Base-by-base conservation (phyloP, 2,888 invertebrate species). In the Metacarcinus magister region DNA sequence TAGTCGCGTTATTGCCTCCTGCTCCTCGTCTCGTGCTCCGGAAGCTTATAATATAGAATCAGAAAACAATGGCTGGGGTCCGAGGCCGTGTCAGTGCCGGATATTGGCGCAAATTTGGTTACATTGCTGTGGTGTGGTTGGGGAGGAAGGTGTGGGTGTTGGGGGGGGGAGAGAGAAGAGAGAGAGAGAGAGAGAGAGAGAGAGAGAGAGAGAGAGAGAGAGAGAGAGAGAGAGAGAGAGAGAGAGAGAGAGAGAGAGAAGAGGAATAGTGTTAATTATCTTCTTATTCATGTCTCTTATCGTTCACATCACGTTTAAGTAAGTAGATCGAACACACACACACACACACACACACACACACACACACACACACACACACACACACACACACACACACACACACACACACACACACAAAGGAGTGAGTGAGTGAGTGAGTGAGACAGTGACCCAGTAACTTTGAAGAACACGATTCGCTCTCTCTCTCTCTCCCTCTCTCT, bases 21-120 rank as follows among this genome's bases (percentile, higher is more conserved):
- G 28, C 7, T 28, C 28, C 75, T 75, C n/a, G n/a, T 28, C 2
- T n/a, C 75, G 28, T 28, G n/a, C 28, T 75, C 75, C 75, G n/a
- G 28, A 60, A 28, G 75, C 75, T 75, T 16, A 28, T 75, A 75
- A 75, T 75, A 75, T n/a, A 75, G 75, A 75, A n/a, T 75, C 75
- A 75, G 75, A 28, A 75, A 75, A 75, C 75, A 75, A 16, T 75
- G 75, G 75, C 28, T 75, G 46, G 75, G 75, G 75, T 75, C 75
- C 75, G 75, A 3, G 75, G 28, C 75, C 2, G 75, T 4, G 28
- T 75, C 28, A 75, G 2, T 28, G 28, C 4, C 8, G 2, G 28
- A 28, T 75, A 75, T 28, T 75, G 28, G 28, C 28, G n/a, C 75
- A 7, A 10, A 60, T 60, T 60, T 23, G 60, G 60, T 60, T 60